phyloP scores from a whole-genome alignment of 2,888 invertebrate genomes.

The Chaetogeoica ovagalla region DNA sequence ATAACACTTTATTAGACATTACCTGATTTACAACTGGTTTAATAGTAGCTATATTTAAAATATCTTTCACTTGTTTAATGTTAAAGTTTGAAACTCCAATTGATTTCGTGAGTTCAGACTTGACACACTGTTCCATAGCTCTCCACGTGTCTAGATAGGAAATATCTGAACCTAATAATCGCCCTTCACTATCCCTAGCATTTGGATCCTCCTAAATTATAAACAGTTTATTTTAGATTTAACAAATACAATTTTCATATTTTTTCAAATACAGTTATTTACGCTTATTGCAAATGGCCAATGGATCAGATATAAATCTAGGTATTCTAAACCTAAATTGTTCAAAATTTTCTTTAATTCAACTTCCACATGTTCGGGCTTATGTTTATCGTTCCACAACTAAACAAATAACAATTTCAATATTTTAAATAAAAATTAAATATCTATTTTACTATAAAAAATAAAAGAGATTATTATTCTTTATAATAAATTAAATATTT shows the following conservation, averaged over 20 bases:
- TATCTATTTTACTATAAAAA: not conserved
- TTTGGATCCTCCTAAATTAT: not conserved
- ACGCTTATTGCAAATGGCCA: slow-evolving; percentile 88
- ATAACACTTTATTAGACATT: slow-evolving; percentile 26
- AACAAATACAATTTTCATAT: not conserved
- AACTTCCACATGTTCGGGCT: slow-evolving; percentile 73
- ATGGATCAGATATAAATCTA: slow-evolving; percentile 88
- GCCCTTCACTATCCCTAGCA: not conserved
- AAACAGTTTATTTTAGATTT: not conserved
- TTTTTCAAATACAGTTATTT: slow-evolving; percentile 35
- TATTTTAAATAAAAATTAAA: not conserved
- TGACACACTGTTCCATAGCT: slow-evolving; percentile 73
- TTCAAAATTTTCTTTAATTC: slow-evolving; percentile 70
- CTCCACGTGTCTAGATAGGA: slow-evolving; percentile 68
- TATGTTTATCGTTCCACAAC: slow-evolving; percentile 84
- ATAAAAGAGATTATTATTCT: too few species aligned
- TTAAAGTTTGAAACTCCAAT: slow-evolving; percentile 87
- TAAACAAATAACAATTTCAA: slow-evolving; percentile 31
- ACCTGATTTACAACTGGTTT: slow-evolving; percentile 72
- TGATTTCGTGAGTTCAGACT: slow-evolving; percentile 69
- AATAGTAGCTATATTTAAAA: slow-evolving; percentile 67
- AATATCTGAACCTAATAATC: slow-evolving; percentile 11
- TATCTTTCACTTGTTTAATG: slow-evolving; percentile 69
- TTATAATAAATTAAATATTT: too few species aligned
- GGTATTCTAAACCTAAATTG: slow-evolving; percentile 73